Conservation (phyloP, 2,888 invertebrate genomes). For the Erynnis tages region DNA sequence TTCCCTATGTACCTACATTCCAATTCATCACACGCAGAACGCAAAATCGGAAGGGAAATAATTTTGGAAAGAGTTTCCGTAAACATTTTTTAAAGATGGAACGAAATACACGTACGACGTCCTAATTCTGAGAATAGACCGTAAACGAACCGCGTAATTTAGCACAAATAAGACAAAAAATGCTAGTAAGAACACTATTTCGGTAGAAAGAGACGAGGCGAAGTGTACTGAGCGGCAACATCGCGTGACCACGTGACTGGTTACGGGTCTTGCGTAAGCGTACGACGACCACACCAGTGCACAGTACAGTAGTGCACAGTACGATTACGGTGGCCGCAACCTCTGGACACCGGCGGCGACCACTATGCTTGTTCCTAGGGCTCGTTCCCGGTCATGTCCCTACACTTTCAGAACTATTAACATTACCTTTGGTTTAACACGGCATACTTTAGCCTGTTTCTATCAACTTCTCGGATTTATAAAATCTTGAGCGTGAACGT, state of each 20-base stretch:
- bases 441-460: too few species aligned
- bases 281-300: slow-evolving; percentile 65
- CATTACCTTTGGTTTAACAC: too few species aligned
- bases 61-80: slow-evolving; percentile 36
- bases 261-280: slow-evolving; percentile 78
- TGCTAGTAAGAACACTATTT: slow-evolving; percentile 61
- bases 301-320: too few species aligned
- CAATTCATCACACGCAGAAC: too few species aligned
- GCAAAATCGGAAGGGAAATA: not conserved
- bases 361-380: too few species aligned
- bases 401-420: too few species aligned
- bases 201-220: slow-evolving; percentile 59
- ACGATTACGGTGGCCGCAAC: slow-evolving; percentile 44
- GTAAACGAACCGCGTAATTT: slow-evolving; percentile 72
- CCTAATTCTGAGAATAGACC: slow-evolving; percentile 68
- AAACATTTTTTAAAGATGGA: slow-evolving; percentile 37
- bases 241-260: slow-evolving; percentile 72
- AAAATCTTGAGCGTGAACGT: too few species aligned
- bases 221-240: slow-evolving; percentile 66
- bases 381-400: too few species aligned
- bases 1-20: too few species aligned
- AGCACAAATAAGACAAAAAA: slow-evolving; percentile 77
- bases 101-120: slow-evolving; percentile 49
- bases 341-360: too few species aligned
- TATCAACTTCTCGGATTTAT: too few species aligned